Percentiles rank a stretch among this genome's conserved stretches.
Conservation (phyloP, 2,797 vertebrate genomes). For the Pseudochaenichthys georgianus region DNA sequence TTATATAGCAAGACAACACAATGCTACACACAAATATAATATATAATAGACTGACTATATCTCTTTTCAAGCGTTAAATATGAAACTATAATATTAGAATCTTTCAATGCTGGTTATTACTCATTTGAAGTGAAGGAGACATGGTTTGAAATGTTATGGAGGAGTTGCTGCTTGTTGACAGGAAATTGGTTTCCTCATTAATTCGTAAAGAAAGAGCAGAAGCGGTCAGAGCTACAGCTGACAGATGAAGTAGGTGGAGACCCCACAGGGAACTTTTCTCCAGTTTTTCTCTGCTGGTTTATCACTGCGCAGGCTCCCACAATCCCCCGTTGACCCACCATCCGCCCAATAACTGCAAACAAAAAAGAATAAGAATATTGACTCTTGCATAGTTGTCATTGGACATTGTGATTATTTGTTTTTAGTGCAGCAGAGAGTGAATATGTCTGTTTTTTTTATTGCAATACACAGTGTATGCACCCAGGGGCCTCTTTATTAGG, state of each 20-base stretch:
- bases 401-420: not conserved
- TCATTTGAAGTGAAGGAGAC: slow-evolving; percentile 18
- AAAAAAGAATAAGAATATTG: not conserved
- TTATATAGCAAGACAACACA: not conserved
- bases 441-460: not conserved
- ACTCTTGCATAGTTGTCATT: not conserved
- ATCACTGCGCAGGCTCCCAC: slow-evolving; percentile 58
- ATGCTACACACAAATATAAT: slow-evolving; percentile 1
- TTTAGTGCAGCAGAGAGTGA: not conserved
- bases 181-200: not conserved
- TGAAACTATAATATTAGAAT: slow-evolving; percentile 10
- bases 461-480: no score
- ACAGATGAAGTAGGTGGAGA: slow-evolving; percentile 80
- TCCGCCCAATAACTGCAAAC: slow-evolving; percentile 76
- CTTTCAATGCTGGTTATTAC: slow-evolving; percentile 12
- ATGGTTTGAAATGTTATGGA: slow-evolving; percentile 7
- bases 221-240: slow-evolving; percentile 40
- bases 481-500: not conserved
- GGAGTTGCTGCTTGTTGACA: slow-evolving; percentile 10
- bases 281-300: slow-evolving; percentile 59
- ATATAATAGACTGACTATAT: not conserved
- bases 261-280: not conserved
- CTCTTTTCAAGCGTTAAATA: not conserved
- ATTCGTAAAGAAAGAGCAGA: not conserved
- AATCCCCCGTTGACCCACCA: fast-evolving